phyloP scores from a whole-genome alignment of 1,140 invertebrate genomes.

The Bacillus rossius region DNA sequence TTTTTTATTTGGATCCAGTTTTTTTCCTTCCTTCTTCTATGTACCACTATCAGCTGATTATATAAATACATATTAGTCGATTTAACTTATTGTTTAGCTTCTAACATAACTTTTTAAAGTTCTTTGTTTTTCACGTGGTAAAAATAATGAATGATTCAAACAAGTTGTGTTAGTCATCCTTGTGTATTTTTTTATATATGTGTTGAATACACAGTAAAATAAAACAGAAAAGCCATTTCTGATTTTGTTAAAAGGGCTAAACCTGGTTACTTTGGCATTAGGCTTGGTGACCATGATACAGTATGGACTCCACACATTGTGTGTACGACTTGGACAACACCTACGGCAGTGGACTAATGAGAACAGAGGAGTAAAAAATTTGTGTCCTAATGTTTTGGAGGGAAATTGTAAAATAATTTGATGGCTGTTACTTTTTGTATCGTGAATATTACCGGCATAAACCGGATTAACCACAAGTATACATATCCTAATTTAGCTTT shows the following conservation, averaged over 20 bases:
- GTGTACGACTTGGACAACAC: not conserved
- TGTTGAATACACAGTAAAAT: not conserved
- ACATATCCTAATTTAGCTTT: slow-evolving; percentile 26
- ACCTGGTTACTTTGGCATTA: not conserved
- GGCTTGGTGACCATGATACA: slow-evolving; percentile 1
- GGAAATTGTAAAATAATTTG: slow-evolving; percentile 15
- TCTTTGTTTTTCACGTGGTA: too few species aligned
- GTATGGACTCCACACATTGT: not conserved
- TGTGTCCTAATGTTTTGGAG: not conserved
- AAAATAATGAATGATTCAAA: not conserved
- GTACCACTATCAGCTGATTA: too few species aligned
- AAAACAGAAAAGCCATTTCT: not conserved
- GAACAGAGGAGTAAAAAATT: not conserved
- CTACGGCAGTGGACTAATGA: not conserved
- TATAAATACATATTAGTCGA: too few species aligned
- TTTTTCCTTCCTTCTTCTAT: too few species aligned
- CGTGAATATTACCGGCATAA: slow-evolving; percentile 26
- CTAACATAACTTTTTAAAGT: too few species aligned
- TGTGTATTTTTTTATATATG: not conserved
- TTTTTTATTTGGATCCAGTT: too few species aligned
- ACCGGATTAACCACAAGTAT: slow-evolving; percentile 22
- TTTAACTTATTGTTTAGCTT: too few species aligned
- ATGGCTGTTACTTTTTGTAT: slow-evolving; percentile 34
- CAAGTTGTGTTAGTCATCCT: not conserved
- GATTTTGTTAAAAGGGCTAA: not conserved